Evolutionary conservation across 2,113 vertebrate species (phyloP).

Genomic region (Leptosomus discolor): DNA sequence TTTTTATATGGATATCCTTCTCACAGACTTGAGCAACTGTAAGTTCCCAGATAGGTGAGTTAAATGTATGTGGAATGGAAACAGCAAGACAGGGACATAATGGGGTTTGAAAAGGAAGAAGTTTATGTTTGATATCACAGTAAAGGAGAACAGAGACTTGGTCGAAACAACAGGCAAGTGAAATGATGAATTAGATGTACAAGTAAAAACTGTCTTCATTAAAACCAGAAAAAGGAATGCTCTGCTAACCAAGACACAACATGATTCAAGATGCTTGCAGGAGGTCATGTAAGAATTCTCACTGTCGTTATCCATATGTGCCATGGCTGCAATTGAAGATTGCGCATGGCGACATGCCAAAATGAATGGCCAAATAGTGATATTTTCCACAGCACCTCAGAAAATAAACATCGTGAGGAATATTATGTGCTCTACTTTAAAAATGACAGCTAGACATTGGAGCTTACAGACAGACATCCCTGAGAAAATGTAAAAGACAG

Average conservation of each 20-base stretch:
- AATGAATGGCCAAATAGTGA: neutral
- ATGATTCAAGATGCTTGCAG: neutral
- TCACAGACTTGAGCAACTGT: neutral
- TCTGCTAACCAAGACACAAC: neutral
- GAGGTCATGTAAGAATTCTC: neutral
- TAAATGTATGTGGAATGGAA: neutral
- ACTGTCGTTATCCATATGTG: neutral
- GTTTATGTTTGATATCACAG: neutral
- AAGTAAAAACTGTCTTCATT: neutral
- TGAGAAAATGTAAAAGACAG: neutral
- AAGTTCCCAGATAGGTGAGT: neutral
- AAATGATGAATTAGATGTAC: neutral
- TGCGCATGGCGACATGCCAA: neutral
- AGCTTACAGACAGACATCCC: neutral
- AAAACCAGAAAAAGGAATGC: neutral
- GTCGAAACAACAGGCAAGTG: neutral
- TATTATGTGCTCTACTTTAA: neutral
- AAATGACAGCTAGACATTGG: neutral
- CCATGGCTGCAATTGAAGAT: neutral
- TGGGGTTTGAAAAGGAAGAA: neutral
- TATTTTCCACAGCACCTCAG: neutral
- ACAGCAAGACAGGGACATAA: neutral
- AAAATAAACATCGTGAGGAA: neutral
- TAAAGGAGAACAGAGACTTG: neutral
- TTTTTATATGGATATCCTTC: neutral